Evolutionary conservation across 2,888 invertebrate genomes (phyloP), one percentile per base, ranked within the genome.

Genomic region (Ennomos quercinarius): DNA sequence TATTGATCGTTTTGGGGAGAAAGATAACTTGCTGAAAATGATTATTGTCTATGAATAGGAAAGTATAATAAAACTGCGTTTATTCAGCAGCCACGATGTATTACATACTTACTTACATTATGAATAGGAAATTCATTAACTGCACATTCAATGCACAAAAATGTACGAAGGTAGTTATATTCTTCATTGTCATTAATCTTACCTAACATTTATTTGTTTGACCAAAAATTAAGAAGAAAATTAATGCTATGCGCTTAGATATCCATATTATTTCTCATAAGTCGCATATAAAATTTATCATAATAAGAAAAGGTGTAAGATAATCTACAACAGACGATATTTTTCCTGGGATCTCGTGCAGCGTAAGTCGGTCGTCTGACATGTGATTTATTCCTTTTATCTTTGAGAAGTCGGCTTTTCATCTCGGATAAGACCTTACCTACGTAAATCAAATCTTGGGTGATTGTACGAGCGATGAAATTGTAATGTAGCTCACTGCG

Each of bases 381-480:
- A 82, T 79, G 84, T 86, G 88, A 89, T 89, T 89, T 88, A 89
- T 90, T 85, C 83, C 83, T 84, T 86, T 89, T 86, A 88, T 89
- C 87, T 87, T 73, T 71, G 80, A 80, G 73, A 58, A 78, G 79
- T 75, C 76, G 78, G 81, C 82, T 85, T 87, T 87, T 83, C 79
- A 84, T 83, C 83, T 78, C 66, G 78, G 81, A 87, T 86, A 87
- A 84, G 79, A 73, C 70, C 64, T 72, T 70, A 75, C 80, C 80
- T 78, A 77, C 85, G 81, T 86, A 85, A 88, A 87, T 84, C 87
- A 88, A 85, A 86, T 83, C 79, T 71, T 73, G 67, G 73, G 73
- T 76, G 81, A 82, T 83, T 81, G 81, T 79, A 79, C 77, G 63
- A 77, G 73, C 74, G 76, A 82, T 79, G 80, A 79, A 84, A 84